Base-by-base conservation (phyloP, 2,797 vertebrate genomes). In the Phoeniculus purpureus region DNA sequence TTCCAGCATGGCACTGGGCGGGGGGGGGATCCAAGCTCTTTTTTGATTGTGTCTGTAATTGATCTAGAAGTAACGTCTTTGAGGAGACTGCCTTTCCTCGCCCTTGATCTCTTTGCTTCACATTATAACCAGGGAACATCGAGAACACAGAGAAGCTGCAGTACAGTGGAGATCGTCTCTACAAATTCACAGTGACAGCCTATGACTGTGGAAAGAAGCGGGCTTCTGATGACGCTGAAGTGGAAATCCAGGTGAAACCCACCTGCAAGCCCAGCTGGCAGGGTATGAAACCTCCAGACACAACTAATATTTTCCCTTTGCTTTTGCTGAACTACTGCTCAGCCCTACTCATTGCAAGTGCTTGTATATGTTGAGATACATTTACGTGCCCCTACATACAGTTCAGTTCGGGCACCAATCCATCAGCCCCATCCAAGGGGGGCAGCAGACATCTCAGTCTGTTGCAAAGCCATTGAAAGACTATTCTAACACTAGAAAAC, bases 181-280 rank as follows among this genome's bases (percentile, higher is more conserved):
- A 99, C 97, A 99, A 98, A 96, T 99, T 99, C 97, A 99, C 98
- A 15, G 99, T 99, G 96, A 99, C 99, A 2, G 99, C 99, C 19
- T 99, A 99, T 26, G 99, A 99, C 97, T 99, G 99, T 18, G 99
- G 99, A 32, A 99, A 99, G 98, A 99, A 99, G 96, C 98, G 99
- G 2, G 98, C 99, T 13, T 98, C 98, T 37, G 99, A 99, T 56
- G 99, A 99, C 12, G 98, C 99, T 5, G 98, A 99, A 96, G 99
- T 99, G 67, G 98, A 98, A 82, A 97, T 99, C 95, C 99, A 99
- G 60, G 99, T 99, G 96, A 99, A 99, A 93, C 99, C 99, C 55
- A 99, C 99, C 96, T 99, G 99, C 97, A 99, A 99, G 91, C 99
- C 99, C 16, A 99, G 99, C 95, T 99, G 99, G 99, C 99, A 98